A percentile compares a stretch with the other conserved stretches of the same genome.
These are phyloP conservation scores for Marmota monax DNA, from an alignment of 2,113 vertebrate species.

Conservation along the genomic window DNA sequence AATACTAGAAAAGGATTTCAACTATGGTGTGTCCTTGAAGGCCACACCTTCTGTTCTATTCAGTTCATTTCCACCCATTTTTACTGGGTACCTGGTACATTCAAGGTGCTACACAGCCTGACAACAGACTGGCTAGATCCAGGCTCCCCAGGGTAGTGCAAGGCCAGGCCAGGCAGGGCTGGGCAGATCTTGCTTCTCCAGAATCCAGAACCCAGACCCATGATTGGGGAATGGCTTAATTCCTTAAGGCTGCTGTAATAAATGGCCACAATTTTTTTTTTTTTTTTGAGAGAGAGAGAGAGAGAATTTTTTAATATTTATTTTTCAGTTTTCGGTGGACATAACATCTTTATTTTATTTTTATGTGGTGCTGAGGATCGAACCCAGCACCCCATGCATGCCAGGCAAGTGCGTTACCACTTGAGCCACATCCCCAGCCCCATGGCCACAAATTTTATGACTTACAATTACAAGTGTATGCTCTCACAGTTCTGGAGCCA, in stretches of 20 bases:
- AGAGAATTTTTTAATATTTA: too few species aligned
- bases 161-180: background rate
- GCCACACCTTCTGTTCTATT: background rate
- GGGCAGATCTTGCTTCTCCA: background rate
- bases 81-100: background rate
- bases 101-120: background rate
- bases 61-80: background rate
- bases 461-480: background rate
- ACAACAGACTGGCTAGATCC: background rate
- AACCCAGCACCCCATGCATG: too few species aligned
- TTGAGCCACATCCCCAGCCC: too few species aligned
- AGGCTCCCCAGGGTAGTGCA: background rate
- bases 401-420: too few species aligned
- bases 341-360: too few species aligned
- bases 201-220: background rate
- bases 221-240: background rate
- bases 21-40: background rate
- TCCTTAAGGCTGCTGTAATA: background rate
- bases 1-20: constrained; percentile 30
- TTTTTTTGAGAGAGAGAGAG: too few species aligned
- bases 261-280: background rate
- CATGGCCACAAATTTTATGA: background rate
- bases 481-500: background rate
- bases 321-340: too few species aligned
- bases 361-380: too few species aligned